A percentile compares a stretch with the other conserved stretches of the same genome.
Conservation (phyloP, 1,140 invertebrate species). For the Oncopodura yosiiana region DNA sequence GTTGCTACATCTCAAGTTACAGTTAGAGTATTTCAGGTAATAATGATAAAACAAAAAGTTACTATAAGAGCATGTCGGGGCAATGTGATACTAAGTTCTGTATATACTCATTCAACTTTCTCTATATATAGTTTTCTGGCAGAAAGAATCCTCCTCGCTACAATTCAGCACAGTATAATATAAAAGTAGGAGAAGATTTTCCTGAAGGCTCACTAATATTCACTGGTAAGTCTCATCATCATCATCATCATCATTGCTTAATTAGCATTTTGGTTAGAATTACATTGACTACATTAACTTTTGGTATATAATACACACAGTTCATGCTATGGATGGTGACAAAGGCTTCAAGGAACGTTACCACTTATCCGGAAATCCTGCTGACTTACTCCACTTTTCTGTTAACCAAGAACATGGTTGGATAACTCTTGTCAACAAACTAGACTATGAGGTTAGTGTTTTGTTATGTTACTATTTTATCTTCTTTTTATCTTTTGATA, state of each 20-base stretch:
- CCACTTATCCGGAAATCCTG: slow-evolving; percentile 8
- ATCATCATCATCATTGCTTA: not conserved
- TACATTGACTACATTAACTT: slow-evolving; percentile 6
- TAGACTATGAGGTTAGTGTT: slow-evolving; percentile 32
- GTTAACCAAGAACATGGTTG: slow-evolving; percentile 35
- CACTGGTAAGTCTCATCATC: slow-evolving; percentile 25
- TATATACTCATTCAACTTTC: not conserved
- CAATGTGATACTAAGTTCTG: slow-evolving; percentile 2
- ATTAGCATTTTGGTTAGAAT: not conserved
- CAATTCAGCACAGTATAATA: slow-evolving; percentile 28
- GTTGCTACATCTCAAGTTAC: slow-evolving; percentile 40
- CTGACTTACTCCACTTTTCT: slow-evolving; percentile 27
- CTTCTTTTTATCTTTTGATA: too few species aligned
- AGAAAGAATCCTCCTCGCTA: slow-evolving; percentile 25
- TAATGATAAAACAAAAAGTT: too few species aligned
- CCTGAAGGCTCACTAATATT: slow-evolving; percentile 35
- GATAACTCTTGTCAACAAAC: slow-evolving; percentile 33
- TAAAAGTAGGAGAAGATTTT: slow-evolving; percentile 34
- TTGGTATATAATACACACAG: slow-evolving; percentile 14
- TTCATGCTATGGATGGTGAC: slow-evolving; percentile 31
- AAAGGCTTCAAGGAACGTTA: slow-evolving; percentile 33
- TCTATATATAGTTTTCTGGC: not conserved
- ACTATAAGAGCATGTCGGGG: too few species aligned
- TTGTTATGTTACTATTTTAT: too few species aligned
- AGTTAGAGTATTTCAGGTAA: slow-evolving; percentile 39